Percentiles rank a stretch among this genome's conserved stretches.
These are phyloP conservation scores for Platysteira castanea DNA, from an alignment of 2,113 vertebrate genomes.

Conservation along the genomic window DNA sequence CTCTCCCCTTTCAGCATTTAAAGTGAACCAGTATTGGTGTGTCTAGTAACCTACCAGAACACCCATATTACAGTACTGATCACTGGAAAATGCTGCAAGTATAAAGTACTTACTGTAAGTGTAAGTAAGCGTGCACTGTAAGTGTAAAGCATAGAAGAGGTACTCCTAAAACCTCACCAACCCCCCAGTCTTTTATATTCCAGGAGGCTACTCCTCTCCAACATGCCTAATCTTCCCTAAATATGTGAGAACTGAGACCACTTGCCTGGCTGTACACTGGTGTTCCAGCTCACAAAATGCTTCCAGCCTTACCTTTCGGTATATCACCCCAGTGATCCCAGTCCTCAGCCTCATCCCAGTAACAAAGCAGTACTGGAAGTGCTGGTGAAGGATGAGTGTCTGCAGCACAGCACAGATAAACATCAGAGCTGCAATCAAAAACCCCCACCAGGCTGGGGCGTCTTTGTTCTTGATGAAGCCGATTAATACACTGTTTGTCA, in stretches of 20 bases:
- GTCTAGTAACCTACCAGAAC: not conserved
- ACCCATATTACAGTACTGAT: not conserved
- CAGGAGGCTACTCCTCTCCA: not conserved
- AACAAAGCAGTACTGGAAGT: constrained; percentile 87
- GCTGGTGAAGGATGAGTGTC: constrained; percentile 87
- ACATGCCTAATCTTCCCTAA: not conserved
- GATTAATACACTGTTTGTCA: constrained; percentile 81
- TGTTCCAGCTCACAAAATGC: not conserved
- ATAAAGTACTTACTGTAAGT: too few relatives aligned
- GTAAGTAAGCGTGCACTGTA: too few relatives aligned
- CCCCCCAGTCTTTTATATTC: not conserved
- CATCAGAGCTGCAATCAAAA: constrained; percentile 88
- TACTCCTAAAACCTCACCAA: not conserved
- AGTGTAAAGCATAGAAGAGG: not conserved
- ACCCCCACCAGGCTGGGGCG: constrained; percentile 90
- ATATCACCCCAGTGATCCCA: constrained; percentile 86
- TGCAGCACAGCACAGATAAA: constrained; percentile 84
- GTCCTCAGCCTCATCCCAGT: constrained; percentile 87
- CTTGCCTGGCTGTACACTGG: not conserved
- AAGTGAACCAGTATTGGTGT: not conserved
- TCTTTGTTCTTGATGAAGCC: constrained; percentile 78
- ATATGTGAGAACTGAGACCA: not conserved
- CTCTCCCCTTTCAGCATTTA: not conserved
- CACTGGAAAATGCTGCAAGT: not conserved
- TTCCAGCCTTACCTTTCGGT: constrained; percentile 84